These are phyloP conservation scores for Lynx canadensis DNA, from an alignment of 2,113 vertebrate genomes.

Conservation along the genomic window DNA sequence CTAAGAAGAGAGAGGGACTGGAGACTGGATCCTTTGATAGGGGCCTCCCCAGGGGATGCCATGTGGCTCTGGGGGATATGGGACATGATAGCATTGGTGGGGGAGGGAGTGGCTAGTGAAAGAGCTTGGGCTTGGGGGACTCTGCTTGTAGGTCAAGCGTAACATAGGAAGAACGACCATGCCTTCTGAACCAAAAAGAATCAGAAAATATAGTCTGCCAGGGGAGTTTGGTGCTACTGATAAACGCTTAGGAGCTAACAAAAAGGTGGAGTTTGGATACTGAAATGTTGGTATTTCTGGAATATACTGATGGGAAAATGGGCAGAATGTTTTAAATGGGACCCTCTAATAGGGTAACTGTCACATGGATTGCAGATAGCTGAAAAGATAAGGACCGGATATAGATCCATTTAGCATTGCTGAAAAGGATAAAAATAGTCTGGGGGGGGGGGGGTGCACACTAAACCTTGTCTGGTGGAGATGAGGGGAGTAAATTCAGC, in stretches of 20 bases:
- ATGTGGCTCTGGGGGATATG: background rate
- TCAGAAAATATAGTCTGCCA: background rate
- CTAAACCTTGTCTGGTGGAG: background rate
- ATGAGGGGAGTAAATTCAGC: background rate
- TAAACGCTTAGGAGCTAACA: background rate
- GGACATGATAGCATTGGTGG: rapidly evolving
- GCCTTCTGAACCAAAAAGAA: background rate
- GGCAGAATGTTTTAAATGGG: background rate
- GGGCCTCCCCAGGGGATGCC: background rate
- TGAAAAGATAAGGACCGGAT: background rate
- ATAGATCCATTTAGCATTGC: background rate
- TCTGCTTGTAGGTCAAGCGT: background rate
- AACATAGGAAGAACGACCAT: background rate
- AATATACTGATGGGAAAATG: background rate
- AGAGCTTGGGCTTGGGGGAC: background rate
- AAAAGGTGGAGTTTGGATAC: background rate
- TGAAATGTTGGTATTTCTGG: background rate
- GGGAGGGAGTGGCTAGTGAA: background rate
- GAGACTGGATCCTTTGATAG: background rate
- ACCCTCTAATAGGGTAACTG: background rate
- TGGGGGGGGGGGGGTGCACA: too few species aligned
- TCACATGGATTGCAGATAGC: background rate
- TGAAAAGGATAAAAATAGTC: background rate
- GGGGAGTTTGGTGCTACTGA: background rate
- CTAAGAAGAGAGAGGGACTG: background rate